Evolutionary conservation across 1,140 invertebrate species (phyloP).

Genomic region (Prorops nasuta): DNA sequence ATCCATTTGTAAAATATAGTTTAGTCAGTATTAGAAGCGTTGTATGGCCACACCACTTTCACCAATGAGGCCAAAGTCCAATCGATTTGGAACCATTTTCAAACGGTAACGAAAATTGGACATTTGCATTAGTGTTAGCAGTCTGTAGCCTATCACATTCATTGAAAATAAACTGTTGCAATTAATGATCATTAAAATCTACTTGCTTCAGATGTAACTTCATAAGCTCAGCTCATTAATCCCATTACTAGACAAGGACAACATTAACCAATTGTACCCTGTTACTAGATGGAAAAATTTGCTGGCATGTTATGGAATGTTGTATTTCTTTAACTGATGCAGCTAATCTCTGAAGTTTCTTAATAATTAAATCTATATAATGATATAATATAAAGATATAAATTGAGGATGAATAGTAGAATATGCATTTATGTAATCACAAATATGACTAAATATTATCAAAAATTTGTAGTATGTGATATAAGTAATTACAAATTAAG

Average conservation of each 20-base stretch:
- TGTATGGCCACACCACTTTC: slow-evolving; percentile 47
- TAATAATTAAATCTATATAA: too few relatives aligned
- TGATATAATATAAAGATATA: too few relatives aligned
- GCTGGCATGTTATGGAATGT: too few relatives aligned
- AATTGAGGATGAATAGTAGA: too few relatives aligned
- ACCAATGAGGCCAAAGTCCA: slow-evolving; percentile 51
- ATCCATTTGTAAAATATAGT: not conserved
- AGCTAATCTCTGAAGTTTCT: too few relatives aligned
- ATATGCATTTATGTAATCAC: too few relatives aligned
- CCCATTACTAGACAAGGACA: not conserved
- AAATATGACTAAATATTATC: too few relatives aligned
- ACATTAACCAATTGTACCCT: slow-evolving; percentile 1
- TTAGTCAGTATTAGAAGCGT: slow-evolving; percentile 13
- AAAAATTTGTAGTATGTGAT: too few relatives aligned
- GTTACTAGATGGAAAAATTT: slow-evolving; percentile 14
- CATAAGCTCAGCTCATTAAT: not conserved
- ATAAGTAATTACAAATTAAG: too few relatives aligned
- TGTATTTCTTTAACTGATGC: too few relatives aligned
- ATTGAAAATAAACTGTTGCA: slow-evolving; percentile 1
- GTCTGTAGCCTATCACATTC: slow-evolving; percentile 40
- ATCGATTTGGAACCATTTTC: slow-evolving; percentile 42
- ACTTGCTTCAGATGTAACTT: not conserved
- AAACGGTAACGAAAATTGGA: slow-evolving; percentile 47
- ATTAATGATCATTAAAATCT: not conserved
- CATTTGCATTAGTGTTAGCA: slow-evolving; percentile 53